Base-by-base conservation (phyloP, 2,888 invertebrate species). In the Celastrina argiolus region DNA sequence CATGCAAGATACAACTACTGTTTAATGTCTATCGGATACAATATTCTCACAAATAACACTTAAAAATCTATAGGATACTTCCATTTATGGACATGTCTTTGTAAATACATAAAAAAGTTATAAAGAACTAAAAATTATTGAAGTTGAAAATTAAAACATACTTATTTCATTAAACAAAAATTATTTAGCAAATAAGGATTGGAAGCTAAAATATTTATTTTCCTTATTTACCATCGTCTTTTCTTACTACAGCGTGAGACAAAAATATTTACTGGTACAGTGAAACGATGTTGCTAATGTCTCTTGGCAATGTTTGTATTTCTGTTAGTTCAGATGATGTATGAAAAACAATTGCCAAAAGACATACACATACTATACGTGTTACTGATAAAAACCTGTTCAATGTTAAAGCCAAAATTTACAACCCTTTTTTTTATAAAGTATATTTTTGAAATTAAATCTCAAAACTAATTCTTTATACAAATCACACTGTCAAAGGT, bases 381-480 rank as follows among this genome's bases (percentile, higher is more conserved):
- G 22, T 51, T 51, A 51, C 51, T 51, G 51, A 51, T 22, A 22
- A 22, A 22, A 51, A 12, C 22, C 51, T 51, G 51, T 22, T 26
- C 12, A 36, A 36, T 8, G 2, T 59, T 34, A 59, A 34, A 59
- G 59, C 59, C 59, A 59, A 39, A 61, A 61, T 61, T 36, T 39
- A 61, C 36, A 61, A 39, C 18, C 61, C 6, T 61, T 61, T 39
- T 18, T 36, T 22, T 14, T 36, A 18, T 36, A 26, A 28, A 12
- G 28, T 28, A 31, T 12, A 59, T 34, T 59, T 34, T 36, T 22
- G 22, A 34, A 61, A 74, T 76, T 75, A 76, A 79, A 78, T 80
- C 82, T 84, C 84, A 86, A 86, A 88, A 89, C 86, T 87, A 84
- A 82, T 85, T 83, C 80, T 81, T 81, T 85, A 78, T 84, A 88